Base-by-base conservation (phyloP, 2,797 vertebrate species). In the Lithobates sylvaticus region DNA sequence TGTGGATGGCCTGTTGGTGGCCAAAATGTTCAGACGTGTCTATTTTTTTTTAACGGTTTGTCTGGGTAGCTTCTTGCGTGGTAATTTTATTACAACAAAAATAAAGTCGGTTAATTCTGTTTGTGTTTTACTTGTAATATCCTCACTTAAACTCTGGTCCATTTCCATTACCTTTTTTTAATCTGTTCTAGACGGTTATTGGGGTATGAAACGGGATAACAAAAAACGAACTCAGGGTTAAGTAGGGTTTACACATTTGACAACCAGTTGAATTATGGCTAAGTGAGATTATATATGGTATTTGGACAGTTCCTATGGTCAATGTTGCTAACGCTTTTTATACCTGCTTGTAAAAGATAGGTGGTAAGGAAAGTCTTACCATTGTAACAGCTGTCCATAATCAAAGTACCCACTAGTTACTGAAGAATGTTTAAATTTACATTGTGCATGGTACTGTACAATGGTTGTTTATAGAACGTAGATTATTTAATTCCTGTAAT, bases 381-480 rank as follows among this genome's bases (percentile, higher is more conserved):
- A 61, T 61, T 23, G 54, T 61, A 23, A 23, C 21, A 5, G 7
- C 8, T 61, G 54, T 61, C 65, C n/a, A 67, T 67, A 65, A n/a
- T 7, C 61, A 0, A 13, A 65, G 18, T 61, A 27, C 69, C 79
- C 50, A 73, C 72, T 72, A 42, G 58, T 72, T 72, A 82, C 3
- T 21, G 39, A 70, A 50, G 23, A n/a, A 36, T 81, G n/a, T 36
- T 16, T 1, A 12, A 15, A 81, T 39, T 39, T 64, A 61, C 69
- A 72, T 71, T 34, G 65, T 23, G 21, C 42, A 10, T 64, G 42
- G 13, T 81, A 61, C 58, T 39, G 68, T 81, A 73, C 50, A 70
- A 78, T 69, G 74, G 54, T 80, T 85, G 58, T 85, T 85, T 72
- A 72, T 64, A 80, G 78, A 85, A 44, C 29, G 34, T n/a, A 74